Base-by-base conservation (phyloP, 2,113 vertebrate genomes). In the Prionailurus viverrinus region DNA sequence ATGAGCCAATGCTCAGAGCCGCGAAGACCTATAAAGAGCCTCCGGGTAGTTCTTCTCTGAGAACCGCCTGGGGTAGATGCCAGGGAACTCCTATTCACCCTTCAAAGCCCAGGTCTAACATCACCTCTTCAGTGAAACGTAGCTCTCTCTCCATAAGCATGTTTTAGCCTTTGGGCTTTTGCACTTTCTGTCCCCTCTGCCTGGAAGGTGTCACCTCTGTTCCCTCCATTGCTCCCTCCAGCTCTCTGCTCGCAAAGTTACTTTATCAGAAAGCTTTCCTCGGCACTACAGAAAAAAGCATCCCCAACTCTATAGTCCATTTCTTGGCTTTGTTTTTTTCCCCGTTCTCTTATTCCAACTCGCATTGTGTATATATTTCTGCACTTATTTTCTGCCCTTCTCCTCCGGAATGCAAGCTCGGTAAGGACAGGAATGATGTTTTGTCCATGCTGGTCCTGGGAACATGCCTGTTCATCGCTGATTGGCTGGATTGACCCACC, bases 361-460 rank as follows among this genome's bases (percentile, higher is more conserved):
- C 39, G 6, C 2, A 14, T 25, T 18, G 0, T 10, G 5, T 13
- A 1, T 53, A 11, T 25, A 2, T n/a, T 29, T 29, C 15, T 8
- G 12, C 9, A 5, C 3, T 39, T 4, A 3, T 1, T 5, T 0
- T 19, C 36, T 4, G 6, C 14, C 53, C 76, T 61, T n/a, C 19
- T 21, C n/a, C 61, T 25, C 21, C 1, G 2, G 33, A 27, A 16
- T 6, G 7, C 10, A 41, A 2, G 4, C 18, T 7, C 10, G 11
- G 3, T 7, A 4, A 36, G 53, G 39, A 39, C 11, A 23, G 27
- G 18, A 33, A 1, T 7, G 39, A 10, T 21, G 11, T 16, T 71
- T 2, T 0, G 9, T 27, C 27, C 14, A 3, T 0, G 9, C 18
- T 0, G 1, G 55, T 10, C 36, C 39, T 73, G 0, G 0, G 31